Conservation (phyloP, 35 echinoderm and acorn worm species). For the Apostichopus parvimensis region DNA sequence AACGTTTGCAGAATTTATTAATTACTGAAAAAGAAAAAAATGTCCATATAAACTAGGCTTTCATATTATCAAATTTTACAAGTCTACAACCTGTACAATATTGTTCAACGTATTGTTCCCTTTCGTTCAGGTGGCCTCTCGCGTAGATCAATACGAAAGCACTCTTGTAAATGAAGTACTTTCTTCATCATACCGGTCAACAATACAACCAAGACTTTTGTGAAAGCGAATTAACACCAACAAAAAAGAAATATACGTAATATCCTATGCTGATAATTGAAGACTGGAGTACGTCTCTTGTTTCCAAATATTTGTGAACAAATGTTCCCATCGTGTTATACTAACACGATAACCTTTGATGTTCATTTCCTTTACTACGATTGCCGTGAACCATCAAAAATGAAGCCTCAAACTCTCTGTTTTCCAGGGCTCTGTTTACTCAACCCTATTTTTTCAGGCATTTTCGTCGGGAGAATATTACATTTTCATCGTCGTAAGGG, state of each 20-base stretch:
- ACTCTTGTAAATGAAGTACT: conserved; percentile 38
- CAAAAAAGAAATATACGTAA: background rate
- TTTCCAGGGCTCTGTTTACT: conserved; percentile 4
- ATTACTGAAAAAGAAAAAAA: too few relatives aligned
- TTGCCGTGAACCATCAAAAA: conserved; percentile 27
- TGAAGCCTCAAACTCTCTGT: background rate
- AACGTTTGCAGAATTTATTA: too few relatives aligned
- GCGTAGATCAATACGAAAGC: conserved; percentile 17
- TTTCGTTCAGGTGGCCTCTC: background rate
- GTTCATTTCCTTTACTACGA: background rate
- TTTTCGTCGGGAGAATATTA: conserved; percentile 39
- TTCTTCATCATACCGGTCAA: background rate
- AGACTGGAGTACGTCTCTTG: conserved; percentile 7
- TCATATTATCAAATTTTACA: background rate
- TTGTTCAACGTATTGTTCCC: background rate
- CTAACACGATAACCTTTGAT: conserved; percentile 12
- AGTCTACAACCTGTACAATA: background rate
- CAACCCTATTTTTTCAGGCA: conserved; percentile 42
- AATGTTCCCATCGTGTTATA: conserved; percentile 9
- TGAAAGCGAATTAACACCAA: background rate
- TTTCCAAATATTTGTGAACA: conserved; percentile 53
- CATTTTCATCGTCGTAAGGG: background rate
- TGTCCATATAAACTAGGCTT: too few relatives aligned
- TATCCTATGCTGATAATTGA: conserved; percentile 8
- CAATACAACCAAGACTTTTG: background rate